phyloP scores from a whole-genome alignment of 2,888 invertebrate species.

The Meloe dianella region DNA sequence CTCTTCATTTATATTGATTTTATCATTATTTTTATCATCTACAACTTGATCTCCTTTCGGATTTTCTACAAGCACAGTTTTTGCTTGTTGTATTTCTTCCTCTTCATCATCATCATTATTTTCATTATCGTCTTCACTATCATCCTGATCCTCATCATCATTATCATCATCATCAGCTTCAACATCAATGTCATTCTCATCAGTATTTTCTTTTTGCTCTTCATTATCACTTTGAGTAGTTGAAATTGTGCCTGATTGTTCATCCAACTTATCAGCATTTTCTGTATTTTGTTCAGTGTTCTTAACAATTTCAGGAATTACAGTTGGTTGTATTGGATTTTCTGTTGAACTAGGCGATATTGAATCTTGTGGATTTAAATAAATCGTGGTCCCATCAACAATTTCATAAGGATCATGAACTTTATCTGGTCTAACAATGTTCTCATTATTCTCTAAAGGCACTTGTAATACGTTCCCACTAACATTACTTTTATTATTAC shows the following conservation, averaged over 20 bases:
- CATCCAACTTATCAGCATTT: constrained; percentile 6
- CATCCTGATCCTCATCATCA: constrained; percentile 46
- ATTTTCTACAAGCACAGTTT: not conserved
- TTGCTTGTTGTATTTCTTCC: constrained; percentile 21
- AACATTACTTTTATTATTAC: constrained; percentile 34
- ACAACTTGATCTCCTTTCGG: constrained; percentile 24
- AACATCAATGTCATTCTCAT: constrained; percentile 42
- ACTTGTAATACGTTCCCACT: constrained; percentile 27
- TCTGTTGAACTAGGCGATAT: constrained; percentile 36
- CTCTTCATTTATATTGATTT: constrained; percentile 21
- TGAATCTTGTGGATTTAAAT: constrained; percentile 41
- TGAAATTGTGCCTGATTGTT: constrained; percentile 18
- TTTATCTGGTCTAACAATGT: constrained; percentile 43
- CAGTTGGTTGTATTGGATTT: constrained; percentile 34
- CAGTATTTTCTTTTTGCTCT: constrained; percentile 42
- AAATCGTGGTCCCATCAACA: constrained; percentile 73
- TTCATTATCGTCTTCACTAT: constrained; percentile 39
- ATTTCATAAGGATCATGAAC: constrained; percentile 58
- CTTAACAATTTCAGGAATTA: constrained; percentile 13
- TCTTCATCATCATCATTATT: constrained; percentile 37
- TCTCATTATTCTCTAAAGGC: constrained; percentile 31
- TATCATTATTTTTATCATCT: constrained; percentile 31
- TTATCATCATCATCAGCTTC: constrained; percentile 61
- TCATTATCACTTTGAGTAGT: constrained; percentile 33
- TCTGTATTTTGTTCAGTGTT: not conserved